Base-by-base conservation (phyloP, 2,888 invertebrate genomes). In the Hecatera dysodea region DNA sequence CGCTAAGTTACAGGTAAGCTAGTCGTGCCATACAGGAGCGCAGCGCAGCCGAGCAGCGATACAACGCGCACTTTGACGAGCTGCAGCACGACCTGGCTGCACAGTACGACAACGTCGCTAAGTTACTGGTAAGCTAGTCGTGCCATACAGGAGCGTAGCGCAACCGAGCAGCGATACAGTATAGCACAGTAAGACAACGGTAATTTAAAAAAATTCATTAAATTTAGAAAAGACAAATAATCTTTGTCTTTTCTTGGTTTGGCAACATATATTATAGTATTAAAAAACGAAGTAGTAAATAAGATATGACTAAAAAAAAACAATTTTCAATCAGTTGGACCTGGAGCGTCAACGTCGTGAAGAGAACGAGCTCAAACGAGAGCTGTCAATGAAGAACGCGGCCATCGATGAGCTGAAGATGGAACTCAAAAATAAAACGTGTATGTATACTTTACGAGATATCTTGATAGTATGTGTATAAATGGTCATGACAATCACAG, bases 81-180 rank as follows among this genome's bases (percentile, higher is more conserved):
- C 93, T 98, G 56, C 98, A 97, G 29, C 97, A 97, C 9, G 98
- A 98, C 86, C 94, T 98, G 33, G 97, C 97, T 0, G 97, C 97
- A 1, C 98, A 98, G 89, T 98, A 98, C 96, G 98, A 98, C 86
- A 97, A 97, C 52, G 97, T 98, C 0, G 97, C 98, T 60, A 98
- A 98, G 86, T 89, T 98, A 36, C 97, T 97, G 93, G 96, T 96
- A 65, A 29, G 96, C 97, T 0, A 96, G 98, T 0, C 96, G 98
- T 15, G 96, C 97, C 29, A 95, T 97, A 15, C 97, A 97, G 65
- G 98, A 98, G 90, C n/a, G n/a, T n/a, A n/a, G n/a, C n/a, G n/a
- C n/a, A n/a, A n/a, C n/a, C n/a, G n/a, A n/a, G n/a, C n/a, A n/a
- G n/a, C n/a, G n/a, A n/a, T n/a, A n/a, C n/a, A n/a, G n/a, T n/a